Evolutionary conservation across 2,113 vertebrate species (phyloP).

Genomic region (Nettapus auritus): DNA sequence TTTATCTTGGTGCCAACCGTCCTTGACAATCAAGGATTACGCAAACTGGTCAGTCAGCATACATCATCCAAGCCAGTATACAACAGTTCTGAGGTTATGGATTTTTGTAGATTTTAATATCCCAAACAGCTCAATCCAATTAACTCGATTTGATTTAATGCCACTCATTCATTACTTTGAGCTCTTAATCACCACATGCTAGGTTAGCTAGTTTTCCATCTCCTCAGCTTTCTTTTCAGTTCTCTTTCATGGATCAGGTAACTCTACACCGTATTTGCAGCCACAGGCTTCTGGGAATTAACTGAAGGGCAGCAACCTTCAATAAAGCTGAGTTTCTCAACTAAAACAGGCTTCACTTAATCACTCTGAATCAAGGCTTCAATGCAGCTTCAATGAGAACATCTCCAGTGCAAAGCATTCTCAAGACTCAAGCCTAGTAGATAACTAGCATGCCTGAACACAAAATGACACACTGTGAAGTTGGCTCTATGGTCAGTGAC

Average conservation of each 20-base stretch:
- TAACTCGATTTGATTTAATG: slow-evolving; percentile 21
- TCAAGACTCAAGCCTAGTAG: neutral
- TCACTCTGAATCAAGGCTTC: neutral
- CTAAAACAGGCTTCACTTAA: neutral
- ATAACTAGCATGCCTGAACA: neutral
- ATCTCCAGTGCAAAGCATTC: neutral
- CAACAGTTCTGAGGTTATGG: neutral
- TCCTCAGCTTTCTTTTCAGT: neutral
- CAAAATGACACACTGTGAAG: neutral
- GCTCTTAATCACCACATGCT: neutral
- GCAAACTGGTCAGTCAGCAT: neutral
- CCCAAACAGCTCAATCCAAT: neutral
- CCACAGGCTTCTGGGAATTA: neutral
- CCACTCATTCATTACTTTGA: slow-evolving; percentile 3
- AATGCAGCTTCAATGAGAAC: neutral
- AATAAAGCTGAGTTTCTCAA: neutral
- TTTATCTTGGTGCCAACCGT: neutral
- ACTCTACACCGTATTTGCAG: neutral
- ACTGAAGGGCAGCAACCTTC: neutral
- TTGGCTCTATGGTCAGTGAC: neutral
- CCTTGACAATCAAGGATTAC: neutral
- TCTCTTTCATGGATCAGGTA: neutral
- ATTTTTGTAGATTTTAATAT: neutral
- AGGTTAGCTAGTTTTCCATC: neutral
- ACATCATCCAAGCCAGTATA: neutral